Base-by-base conservation (phyloP, 2,113 vertebrate genomes). In the Fulica atra region DNA sequence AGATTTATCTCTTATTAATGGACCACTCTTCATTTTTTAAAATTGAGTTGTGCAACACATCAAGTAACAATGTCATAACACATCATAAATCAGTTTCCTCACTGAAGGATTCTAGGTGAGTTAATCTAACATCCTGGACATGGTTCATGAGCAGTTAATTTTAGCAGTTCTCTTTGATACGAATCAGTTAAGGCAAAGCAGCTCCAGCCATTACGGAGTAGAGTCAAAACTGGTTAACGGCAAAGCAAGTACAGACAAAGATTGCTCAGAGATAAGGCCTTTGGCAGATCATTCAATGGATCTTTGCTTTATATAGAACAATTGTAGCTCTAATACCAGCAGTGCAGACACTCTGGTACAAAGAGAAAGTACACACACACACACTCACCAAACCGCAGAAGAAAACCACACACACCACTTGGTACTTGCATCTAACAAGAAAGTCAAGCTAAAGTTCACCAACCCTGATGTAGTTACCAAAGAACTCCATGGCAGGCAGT, bases 1-100 rank as follows among this genome's bases (percentile, higher is more conserved):
- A 95, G 92, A 96, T 97, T 95, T 97, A 96, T 97, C 86, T 95
- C 77, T 93, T 82, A 85, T 93, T 97, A 97, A 93, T 95, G 91
- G 92, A 92, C 63, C 8, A 0, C 73, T 93, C 70, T 96, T 95
- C 88, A 85, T 96, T 96, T 96, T 94, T 94, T 91, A 80, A 97
- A 96, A 94, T 95, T 87, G 86, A 93, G 61, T 84, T 96, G 96
- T 96, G 93, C 96, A 96, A 95, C 95, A 96, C 91, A 92, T 96
- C 95, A 91, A 91, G 93, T 92, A 95, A 96, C 88, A 93, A 92
- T 92, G 95, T 94, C 96, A 95, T 96, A 96, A 97, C 95, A 96
- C 88, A 85, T 94, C 93, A 7, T 96, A 97, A 96, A 97, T 95
- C 93, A 92, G 90, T 96, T 92, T 91, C 40, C 90, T 96, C 90